Conservation (phyloP, 2,113 vertebrate species). For the Calonectris borealis region DNA sequence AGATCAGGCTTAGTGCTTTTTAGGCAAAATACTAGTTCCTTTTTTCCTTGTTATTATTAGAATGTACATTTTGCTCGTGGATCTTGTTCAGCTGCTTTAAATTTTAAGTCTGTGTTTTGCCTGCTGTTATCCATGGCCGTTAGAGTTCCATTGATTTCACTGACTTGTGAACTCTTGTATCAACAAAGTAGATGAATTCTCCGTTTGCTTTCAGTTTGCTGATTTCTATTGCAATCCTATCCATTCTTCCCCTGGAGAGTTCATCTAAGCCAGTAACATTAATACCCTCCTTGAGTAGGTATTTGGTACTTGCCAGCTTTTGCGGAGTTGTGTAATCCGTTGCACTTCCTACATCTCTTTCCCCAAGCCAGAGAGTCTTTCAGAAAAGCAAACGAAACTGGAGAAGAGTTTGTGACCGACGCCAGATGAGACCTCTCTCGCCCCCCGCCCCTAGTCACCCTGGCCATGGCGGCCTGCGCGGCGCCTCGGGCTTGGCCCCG, state of each 20-base stretch:
- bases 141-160: neutral
- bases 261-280: neutral
- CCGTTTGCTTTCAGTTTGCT: neutral
- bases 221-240: neutral
- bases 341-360: neutral
- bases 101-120: neutral
- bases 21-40: neutral
- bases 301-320: neutral
- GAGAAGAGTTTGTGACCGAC: neutral
- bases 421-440: accelerated
- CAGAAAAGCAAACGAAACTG: neutral
- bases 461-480: too few species aligned
- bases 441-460: neutral
- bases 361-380: neutral
- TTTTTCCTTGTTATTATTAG: neutral
- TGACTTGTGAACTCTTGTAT: neutral
- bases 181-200: neutral
- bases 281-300: neutral
- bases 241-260: neutral
- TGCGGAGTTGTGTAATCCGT: neutral
- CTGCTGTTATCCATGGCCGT: neutral
- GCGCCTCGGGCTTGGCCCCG: neutral
- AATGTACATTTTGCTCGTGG: accelerated
- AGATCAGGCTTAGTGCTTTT: neutral
- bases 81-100: neutral